These are phyloP conservation scores for Platyrinchus mystaceus DNA, from an alignment of 2,797 vertebrate genomes.

Conservation along the genomic window DNA sequence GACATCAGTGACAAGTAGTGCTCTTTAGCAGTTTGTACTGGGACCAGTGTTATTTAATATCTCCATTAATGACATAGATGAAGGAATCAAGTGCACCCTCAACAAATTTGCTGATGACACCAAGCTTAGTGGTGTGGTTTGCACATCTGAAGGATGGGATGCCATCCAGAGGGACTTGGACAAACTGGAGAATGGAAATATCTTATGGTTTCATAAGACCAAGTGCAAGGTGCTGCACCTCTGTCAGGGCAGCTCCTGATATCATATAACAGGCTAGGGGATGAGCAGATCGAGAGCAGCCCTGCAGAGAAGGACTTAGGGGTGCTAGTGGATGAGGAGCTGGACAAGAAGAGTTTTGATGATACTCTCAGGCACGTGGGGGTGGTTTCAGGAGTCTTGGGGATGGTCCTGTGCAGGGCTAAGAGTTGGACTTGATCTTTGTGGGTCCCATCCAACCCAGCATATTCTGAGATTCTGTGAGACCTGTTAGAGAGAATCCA, in stretches of 20 bases:
- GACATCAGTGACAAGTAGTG: neutral
- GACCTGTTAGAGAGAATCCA: rapidly evolving
- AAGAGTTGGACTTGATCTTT: neutral
- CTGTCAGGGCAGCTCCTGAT: rapidly evolving
- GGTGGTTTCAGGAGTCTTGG: neutral
- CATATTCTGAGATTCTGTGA: neutral
- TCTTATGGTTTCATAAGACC: neutral
- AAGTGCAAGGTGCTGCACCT: neutral
- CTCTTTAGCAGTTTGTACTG: neutral
- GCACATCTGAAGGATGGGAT: neutral
- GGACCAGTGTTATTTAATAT: neutral
- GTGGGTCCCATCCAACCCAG: neutral
- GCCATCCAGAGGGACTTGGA: neutral
- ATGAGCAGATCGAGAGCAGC: neutral
- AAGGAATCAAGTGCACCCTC: neutral
- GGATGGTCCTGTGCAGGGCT: neutral
- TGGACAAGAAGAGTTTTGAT: neutral
- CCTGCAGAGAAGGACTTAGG: rapidly evolving
- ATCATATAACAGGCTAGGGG: too few species aligned
- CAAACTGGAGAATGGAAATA: neutral
- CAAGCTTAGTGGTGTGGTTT: neutral
- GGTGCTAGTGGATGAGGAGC: neutral
- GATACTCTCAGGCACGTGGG: neutral
- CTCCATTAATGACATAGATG: neutral
- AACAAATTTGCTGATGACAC: neutral